A percentile compares a stretch with the other conserved stretches of the same genome.
Conservation (phyloP, 2,888 invertebrate genomes). For the Teinopalpus imperialis region DNA sequence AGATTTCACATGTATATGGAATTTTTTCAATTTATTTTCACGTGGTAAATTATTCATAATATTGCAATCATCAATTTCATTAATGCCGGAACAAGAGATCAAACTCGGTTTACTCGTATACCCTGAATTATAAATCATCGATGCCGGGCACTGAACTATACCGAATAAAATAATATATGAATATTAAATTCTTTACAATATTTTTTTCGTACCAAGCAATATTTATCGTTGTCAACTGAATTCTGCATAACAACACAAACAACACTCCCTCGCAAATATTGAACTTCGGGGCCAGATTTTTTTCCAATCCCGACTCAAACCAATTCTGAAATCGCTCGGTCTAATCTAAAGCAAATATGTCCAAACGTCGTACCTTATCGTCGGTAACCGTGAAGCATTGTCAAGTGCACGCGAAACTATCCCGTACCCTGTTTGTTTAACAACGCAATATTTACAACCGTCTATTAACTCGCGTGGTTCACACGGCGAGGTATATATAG, state of each 20-base stretch:
- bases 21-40: no score
- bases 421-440: slow-evolving; percentile 29
- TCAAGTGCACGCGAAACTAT: slow-evolving; percentile 39
- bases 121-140: no score
- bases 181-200: no score
- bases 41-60: no score
- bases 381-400: slow-evolving; percentile 28
- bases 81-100: no score
- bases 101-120: no score
- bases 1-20: no score
- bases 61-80: no score
- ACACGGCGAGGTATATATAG: slow-evolving; percentile 34
- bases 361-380: slow-evolving; percentile 21
- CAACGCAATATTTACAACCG: slow-evolving; percentile 38
- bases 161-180: no score
- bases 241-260: slow-evolving; percentile 19
- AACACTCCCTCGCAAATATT: slow-evolving; percentile 10
- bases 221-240: no score
- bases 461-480: slow-evolving; percentile 37
- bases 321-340: slow-evolving; percentile 36
- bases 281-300: slow-evolving; percentile 1
- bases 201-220: no score
- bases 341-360: slow-evolving; percentile 28
- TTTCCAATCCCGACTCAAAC: slow-evolving; percentile 4
- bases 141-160: no score